A percentile compares a stretch with the other conserved stretches of the same genome.
Evolutionary conservation across 1,140 invertebrate genomes (phyloP).

Genomic region (Drosophila melanica): DNA sequence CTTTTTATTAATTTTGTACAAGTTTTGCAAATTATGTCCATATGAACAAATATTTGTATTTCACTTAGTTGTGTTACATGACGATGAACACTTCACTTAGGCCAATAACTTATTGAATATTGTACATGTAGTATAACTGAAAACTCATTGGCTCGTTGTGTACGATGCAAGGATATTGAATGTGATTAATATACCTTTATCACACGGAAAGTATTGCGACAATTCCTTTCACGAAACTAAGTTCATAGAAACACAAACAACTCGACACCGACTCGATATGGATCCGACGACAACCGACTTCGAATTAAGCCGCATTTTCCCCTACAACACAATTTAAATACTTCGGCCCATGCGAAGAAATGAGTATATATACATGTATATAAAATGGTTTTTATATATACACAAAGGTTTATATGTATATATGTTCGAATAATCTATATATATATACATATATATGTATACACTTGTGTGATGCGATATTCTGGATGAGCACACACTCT

Average conservation of each 20-base stretch:
- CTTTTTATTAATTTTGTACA: background rate
- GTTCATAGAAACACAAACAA: slow-evolving; percentile 17
- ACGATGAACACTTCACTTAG: background rate
- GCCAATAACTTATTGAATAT: background rate
- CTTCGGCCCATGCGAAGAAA: slow-evolving; percentile 22
- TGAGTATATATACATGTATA: slow-evolving; percentile 7
- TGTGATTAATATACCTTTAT: slow-evolving; percentile 45
- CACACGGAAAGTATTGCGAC: slow-evolving; percentile 28
- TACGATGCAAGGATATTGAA: slow-evolving; percentile 4
- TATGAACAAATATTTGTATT: background rate
- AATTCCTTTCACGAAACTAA: slow-evolving; percentile 28
- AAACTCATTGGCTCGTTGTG: background rate
- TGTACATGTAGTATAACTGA: background rate
- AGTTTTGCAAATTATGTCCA: background rate
- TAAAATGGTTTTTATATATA: background rate
- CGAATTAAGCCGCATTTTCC: slow-evolving; percentile 65
- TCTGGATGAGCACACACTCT: slow-evolving; percentile 5
- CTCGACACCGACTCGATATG: slow-evolving; percentile 33
- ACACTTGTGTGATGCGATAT: background rate
- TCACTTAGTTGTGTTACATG: background rate
- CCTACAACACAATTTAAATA: slow-evolving; percentile 72
- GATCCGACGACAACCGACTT: slow-evolving; percentile 55
- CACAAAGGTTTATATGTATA: background rate
- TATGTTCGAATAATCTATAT: no score
- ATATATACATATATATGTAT: background rate